These are phyloP conservation scores for Zophobas atratus DNA, from an alignment of 1,140 invertebrate species.

Conservation along the genomic window DNA sequence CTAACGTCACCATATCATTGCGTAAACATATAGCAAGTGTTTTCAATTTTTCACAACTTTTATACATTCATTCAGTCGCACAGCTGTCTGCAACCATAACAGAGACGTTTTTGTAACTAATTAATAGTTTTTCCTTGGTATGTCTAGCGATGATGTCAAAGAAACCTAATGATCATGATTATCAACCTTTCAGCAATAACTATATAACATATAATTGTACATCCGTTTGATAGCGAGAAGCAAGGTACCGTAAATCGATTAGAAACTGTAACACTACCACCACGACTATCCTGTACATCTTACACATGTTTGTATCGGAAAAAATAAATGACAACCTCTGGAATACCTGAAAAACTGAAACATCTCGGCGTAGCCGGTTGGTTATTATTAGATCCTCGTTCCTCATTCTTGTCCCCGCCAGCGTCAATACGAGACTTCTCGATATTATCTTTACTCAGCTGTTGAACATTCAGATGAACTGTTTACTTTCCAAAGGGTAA, in stretches of 20 bases:
- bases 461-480: slow-evolving; percentile 39
- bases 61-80: too few species aligned
- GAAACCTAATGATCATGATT: slow-evolving; percentile 6
- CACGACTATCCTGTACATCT: neutral
- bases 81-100: neutral
- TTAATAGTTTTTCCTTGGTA: too few species aligned
- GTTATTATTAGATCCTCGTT: slow-evolving; percentile 43
- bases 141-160: neutral
- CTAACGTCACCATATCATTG: too few species aligned
- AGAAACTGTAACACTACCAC: slow-evolving; percentile 30
- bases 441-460: slow-evolving; percentile 43
- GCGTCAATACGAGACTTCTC: slow-evolving; percentile 27
- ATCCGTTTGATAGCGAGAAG: neutral
- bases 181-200: neutral
- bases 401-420: slow-evolving; percentile 40
- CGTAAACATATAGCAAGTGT: too few species aligned
- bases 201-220: slow-evolving; percentile 28
- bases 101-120: neutral
- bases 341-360: slow-evolving; percentile 46
- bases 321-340: slow-evolving; percentile 17
- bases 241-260: slow-evolving; percentile 9
- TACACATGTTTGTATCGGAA: slow-evolving; percentile 8
- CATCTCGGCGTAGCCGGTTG: slow-evolving; percentile 38
- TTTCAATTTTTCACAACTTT: too few species aligned
- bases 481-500: slow-evolving; percentile 38